Evolutionary conservation across 2,113 vertebrate genomes (phyloP).

Genomic region (Daboia siamensis): DNA sequence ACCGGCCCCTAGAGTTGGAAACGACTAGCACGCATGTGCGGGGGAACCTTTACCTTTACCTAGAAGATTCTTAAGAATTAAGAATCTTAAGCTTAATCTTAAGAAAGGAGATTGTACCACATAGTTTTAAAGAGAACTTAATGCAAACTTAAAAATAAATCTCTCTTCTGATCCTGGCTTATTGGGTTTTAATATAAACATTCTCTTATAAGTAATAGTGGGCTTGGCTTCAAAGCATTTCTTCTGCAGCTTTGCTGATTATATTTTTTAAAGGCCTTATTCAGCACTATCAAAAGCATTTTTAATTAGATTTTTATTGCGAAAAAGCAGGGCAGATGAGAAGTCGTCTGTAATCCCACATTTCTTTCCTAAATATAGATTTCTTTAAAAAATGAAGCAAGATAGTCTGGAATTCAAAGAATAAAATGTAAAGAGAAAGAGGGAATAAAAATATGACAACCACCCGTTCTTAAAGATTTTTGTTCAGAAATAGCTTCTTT

Average conservation of each 20-base stretch:
- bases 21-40: too few relatives aligned
- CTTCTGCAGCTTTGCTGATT: background rate
- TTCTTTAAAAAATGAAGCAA: background rate
- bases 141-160: background rate
- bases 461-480: background rate
- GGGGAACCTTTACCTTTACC: too few relatives aligned
- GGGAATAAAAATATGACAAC: background rate
- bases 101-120: background rate
- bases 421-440: background rate
- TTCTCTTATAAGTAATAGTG: slow-evolving; percentile 5
- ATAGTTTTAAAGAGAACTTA: background rate
- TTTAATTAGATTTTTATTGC: slow-evolving; percentile 17
- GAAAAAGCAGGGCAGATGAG: slow-evolving; percentile 1
- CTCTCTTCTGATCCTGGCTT: slow-evolving; percentile 1
- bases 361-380: slow-evolving; percentile 22
- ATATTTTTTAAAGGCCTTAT: slow-evolving; percentile 16
- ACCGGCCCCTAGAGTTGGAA: too few relatives aligned
- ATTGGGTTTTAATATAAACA: background rate
- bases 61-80: background rate
- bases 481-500: background rate
- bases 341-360: slow-evolving; percentile 1
- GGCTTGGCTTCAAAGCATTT: background rate
- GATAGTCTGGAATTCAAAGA: background rate
- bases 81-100: background rate
- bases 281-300: slow-evolving; percentile 22